phyloP scores from a whole-genome alignment of 2,113 vertebrate genomes.

The Caretta caretta region DNA sequence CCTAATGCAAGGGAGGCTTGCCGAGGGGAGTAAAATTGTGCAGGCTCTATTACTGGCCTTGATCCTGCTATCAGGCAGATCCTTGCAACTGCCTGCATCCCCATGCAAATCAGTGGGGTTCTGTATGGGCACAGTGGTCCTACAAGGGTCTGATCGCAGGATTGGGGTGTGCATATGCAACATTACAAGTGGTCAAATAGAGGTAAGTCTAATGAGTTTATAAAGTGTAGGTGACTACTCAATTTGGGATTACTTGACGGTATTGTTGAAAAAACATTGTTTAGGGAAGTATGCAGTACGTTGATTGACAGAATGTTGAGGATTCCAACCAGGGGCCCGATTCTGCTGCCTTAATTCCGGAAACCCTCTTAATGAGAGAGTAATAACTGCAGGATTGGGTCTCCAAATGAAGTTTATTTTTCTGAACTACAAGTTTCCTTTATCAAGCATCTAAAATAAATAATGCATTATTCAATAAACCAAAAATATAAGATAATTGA shows the following conservation, averaged over 20 bases:
- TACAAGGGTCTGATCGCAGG: not conserved
- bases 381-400: not conserved
- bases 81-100: fast-evolving
- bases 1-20: not conserved
- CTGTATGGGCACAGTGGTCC: not conserved
- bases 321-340: not conserved
- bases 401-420: not conserved
- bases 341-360: not conserved
- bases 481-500: not conserved
- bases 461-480: not conserved
- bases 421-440: not conserved
- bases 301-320: not conserved
- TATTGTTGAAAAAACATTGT: not conserved
- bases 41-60: not conserved
- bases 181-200: not conserved
- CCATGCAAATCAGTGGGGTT: not conserved
- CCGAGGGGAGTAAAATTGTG: not conserved
- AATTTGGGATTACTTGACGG: not conserved
- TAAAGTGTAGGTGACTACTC: not conserved
- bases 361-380: not conserved
- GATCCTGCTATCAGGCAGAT: fast-evolving
- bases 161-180: not conserved
- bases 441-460: not conserved
- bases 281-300: not conserved
- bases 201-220: not conserved